These are phyloP conservation scores for Xenopus tropicalis DNA, from an alignment of 2,113 vertebrate genomes.

Conservation along the genomic window UCB_Xtro_10.0 CM004447.2:13139001-13139500, in stretches of 20 bases:
- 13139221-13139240: conserved; percentile 85
- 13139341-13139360: conserved; percentile 75
- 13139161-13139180: conserved; percentile 71
- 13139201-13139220: conserved; percentile 86
- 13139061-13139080: conserved; percentile 52
- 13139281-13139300: conserved; percentile 70
- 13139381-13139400: conserved; percentile 83
- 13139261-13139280: conserved; percentile 69
- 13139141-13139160: conserved; percentile 60
- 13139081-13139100: conserved; percentile 43
- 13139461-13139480: conserved; percentile 63
- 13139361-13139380: conserved; percentile 81
- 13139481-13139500: conserved; percentile 70
- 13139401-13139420: conserved; percentile 83
- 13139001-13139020: conserved; percentile 54
- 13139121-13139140: background rate
- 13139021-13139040: conserved; percentile 54
- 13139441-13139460: conserved; percentile 71
- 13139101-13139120: background rate
- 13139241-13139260: conserved; percentile 73
- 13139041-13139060: conserved; percentile 54
- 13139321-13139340: conserved; percentile 85
- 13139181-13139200: conserved; percentile 81
- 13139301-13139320: conserved; percentile 82
- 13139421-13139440: conserved; percentile 79